Evolutionary conservation across 2,113 vertebrate species (phyloP).

Genomic region (Dipodomys merriami): DNA sequence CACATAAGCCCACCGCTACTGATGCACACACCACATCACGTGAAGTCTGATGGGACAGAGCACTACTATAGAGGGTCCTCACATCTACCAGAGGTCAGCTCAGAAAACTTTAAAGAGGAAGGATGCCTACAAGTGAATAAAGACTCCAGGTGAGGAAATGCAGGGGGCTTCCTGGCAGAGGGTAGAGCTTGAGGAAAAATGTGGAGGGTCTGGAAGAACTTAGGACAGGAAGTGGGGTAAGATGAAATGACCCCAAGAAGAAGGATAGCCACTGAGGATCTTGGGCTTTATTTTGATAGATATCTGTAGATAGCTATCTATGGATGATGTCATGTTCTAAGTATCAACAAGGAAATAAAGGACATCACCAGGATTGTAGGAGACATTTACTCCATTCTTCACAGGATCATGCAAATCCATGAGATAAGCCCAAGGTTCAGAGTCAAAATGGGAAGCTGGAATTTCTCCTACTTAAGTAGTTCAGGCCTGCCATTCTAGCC

Average conservation of each 20-base stretch:
- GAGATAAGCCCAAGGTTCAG: not conserved
- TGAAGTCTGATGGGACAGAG: not conserved
- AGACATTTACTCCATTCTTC: not conserved
- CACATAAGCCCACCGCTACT: not conserved
- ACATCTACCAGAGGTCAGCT: not conserved
- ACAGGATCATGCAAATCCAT: not conserved
- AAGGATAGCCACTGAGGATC: not conserved
- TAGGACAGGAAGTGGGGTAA: accelerated
- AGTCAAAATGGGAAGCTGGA: not conserved
- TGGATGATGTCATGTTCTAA: not conserved
- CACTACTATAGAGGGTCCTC: not conserved
- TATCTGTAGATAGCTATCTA: not conserved
- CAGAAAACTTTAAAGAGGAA: not conserved
- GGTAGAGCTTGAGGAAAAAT: not conserved
- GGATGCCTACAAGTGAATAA: not conserved
- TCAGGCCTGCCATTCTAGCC: too few species aligned
- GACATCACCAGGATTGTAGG: not conserved
- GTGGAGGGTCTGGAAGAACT: not conserved
- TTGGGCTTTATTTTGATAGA: not conserved
- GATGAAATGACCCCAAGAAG: not conserved
- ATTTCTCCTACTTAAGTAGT: not conserved
- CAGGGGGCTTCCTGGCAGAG: not conserved
- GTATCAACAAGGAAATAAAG: too few species aligned
- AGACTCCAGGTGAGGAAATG: not conserved
- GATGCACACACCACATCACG: not conserved